Conservation (phyloP, 1,140 invertebrate genomes). For the Melanaphis sacchari region DNA sequence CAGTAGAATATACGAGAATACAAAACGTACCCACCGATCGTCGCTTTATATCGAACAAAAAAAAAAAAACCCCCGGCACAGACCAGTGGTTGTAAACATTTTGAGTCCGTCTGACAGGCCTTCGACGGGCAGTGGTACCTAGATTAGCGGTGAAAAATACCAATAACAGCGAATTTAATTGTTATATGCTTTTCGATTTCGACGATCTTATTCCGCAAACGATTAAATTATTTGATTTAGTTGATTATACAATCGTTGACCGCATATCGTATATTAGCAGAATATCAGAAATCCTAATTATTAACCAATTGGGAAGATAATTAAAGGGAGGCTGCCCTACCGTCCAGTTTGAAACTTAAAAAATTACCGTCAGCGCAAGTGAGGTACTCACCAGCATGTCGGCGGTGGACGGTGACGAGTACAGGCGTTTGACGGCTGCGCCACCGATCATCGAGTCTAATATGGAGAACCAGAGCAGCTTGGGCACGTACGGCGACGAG, state of each 20-base stretch:
- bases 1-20: background rate
- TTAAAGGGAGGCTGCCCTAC: too few relatives aligned
- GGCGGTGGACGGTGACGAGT: slow-evolving; percentile 29
- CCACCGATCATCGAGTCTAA: slow-evolving; percentile 27
- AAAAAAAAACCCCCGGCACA: background rate
- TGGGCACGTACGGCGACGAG: slow-evolving; percentile 60
- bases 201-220: too few relatives aligned
- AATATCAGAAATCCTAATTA: background rate
- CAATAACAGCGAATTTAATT: background rate
- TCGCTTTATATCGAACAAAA: background rate
- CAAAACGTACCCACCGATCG: background rate
- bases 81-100: background rate
- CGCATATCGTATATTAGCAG: too few relatives aligned
- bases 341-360: background rate
- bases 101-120: background rate
- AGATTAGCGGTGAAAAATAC: background rate
- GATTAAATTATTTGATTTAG: too few relatives aligned
- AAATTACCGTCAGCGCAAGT: too few relatives aligned
- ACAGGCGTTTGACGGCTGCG: slow-evolving; percentile 4
- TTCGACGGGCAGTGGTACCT: background rate
- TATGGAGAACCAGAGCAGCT: slow-evolving; percentile 2
- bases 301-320: too few relatives aligned
- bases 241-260: too few relatives aligned
- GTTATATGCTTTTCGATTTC: background rate
- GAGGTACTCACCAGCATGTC: background rate